Evolutionary conservation across 2,888 invertebrate species (phyloP), one percentile per base, ranked within the genome.

Genomic region (Aleiodes testaceus): DNA sequence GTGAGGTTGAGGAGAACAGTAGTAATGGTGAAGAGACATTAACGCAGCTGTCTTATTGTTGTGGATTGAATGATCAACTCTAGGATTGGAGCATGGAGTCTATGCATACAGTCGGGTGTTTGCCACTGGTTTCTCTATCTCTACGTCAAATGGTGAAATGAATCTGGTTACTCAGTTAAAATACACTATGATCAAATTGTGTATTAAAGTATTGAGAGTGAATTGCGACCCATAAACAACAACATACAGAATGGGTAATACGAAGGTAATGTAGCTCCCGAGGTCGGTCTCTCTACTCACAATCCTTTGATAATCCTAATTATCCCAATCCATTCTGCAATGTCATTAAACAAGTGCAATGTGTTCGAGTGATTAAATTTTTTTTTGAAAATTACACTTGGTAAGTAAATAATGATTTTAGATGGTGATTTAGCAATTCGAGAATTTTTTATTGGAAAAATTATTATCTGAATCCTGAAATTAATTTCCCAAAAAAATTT

Each of bases 251-350:
- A 85, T 85, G 86, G 87, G 67, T 67, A 67, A 87, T 83, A 82
- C 81, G 78, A 84, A 84, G 88, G 88, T 88, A 88, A 88, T 84
- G 88, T 88, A 88, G 84, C 81, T 85, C 85, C 85, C 86, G 82
- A 82, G 87, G 86, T 87, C 87, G 88, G 86, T 88, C 88, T 88
- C 87, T 79, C 78, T 78, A 50, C 42, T 66, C 42, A 26, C 2
- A 26, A 26, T 26, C 69, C 36, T 66, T 26, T 30, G 44, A 44
- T 69, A 59, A 14, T 64, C 59, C 47, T 14, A 14, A 18, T 49
- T 36, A 18, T 66, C n/a, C 64, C 49, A 18, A 16, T 53, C 9
- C 42, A 26, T 9, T 36, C 12, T 20, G 12, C 42, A 44, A 26
- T 45, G 44, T 55, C 26, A 26, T 26, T 45, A 44, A 30, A 7